Base-by-base conservation (phyloP, 1,140 invertebrate species). In the Daktulosphaira vitifoliae region DNA sequence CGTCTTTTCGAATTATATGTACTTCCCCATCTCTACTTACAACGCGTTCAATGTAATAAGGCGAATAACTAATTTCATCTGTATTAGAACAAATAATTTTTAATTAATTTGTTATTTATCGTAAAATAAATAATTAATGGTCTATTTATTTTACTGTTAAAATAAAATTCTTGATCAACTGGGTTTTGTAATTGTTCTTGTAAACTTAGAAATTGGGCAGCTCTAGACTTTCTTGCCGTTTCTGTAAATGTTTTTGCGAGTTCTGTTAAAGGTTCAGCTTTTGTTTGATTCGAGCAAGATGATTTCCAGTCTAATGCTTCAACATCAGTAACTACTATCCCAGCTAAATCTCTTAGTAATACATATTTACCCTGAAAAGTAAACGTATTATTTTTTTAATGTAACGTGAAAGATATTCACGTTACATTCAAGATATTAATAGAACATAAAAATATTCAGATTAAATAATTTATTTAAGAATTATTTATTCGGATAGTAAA, bases 21-120 rank as follows among this genome's bases (percentile, higher is more conserved):
- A 88, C 83, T 37, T 85, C 79, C 16, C 85, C 86, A 67, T 84
- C 81, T 2, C 82, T 80, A 71, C 89, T 85, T 2, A 90, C 82
- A 2, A 88, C 78, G 65, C 86, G 79, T 6, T 82, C 80, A 50
- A 89, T 87, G 48, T 84, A 80, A 74, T 83, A 89, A 1, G 81
- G 82, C 3, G 85, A 87, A 15, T 62, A 62, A 33, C 16, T 62
- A 6, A 62, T 62, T 44, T 62, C 56, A 15, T 62, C 56, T 62
- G n/a, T n/a, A n/a, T n/a, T n/a, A n/a, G n/a, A n/a, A n/a, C n/a
- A n/a, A n/a, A n/a, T n/a, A n/a, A n/a, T n/a, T n/a, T n/a, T n/a
- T n/a, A n/a, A n/a, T n/a, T n/a, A n/a, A n/a, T n/a, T n/a, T n/a
- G n/a, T n/a, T n/a, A n/a, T n/a, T n/a, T n/a, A n/a, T n/a, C n/a